Evolutionary conservation across 1,140 invertebrate genomes (phyloP).

Genomic region (Calliphora vicina): DNA sequence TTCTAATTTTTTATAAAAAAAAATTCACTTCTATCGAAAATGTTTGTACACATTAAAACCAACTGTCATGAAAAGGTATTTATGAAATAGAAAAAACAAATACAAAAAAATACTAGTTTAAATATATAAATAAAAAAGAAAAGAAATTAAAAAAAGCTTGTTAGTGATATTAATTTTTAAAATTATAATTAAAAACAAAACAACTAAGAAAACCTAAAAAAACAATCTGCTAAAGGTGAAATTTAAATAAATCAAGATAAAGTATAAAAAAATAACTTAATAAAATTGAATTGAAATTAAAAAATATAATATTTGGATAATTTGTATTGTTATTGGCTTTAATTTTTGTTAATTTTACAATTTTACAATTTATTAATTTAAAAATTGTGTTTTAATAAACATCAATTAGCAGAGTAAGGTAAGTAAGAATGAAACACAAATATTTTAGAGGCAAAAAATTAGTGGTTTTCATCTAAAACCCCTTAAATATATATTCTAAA

Average conservation of each 20-base stretch:
- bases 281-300: slow-evolving; percentile 31
- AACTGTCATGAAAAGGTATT: slow-evolving; percentile 27
- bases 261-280: slow-evolving; percentile 21
- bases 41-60: neutral
- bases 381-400: no score
- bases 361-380: no score
- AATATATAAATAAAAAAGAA: slow-evolving; percentile 37
- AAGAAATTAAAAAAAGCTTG: slow-evolving; percentile 25
- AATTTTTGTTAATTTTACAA: no score
- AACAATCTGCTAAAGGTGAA: neutral
- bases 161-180: slow-evolving; percentile 38
- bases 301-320: no score
- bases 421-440: no score
- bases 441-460: no score
- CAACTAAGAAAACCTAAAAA: neutral
- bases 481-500: no score
- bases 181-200: slow-evolving; percentile 24
- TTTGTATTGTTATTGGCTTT: no score
- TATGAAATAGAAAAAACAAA: neutral
- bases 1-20: no score
- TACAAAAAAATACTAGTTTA: slow-evolving; percentile 27
- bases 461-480: no score
- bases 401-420: no score
- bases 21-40: no score
- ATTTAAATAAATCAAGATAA: slow-evolving; percentile 14